Evolutionary conservation across 2,113 vertebrate species (phyloP), one percentile per base, ranked within the genome.

Genomic region (Isichthys henryi): DNA sequence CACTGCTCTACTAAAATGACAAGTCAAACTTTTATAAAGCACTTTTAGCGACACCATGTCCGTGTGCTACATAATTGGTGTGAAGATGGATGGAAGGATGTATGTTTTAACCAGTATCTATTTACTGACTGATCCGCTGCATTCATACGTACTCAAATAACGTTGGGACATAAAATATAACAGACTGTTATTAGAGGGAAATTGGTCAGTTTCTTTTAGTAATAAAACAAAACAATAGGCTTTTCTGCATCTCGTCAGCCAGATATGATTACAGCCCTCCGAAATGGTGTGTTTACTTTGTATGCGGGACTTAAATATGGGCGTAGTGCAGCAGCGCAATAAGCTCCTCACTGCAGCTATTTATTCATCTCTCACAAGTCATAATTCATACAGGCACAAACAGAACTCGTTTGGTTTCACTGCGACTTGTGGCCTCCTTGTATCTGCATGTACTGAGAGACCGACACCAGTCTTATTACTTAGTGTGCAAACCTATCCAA

Each of bases 341-440:
- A 52, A n/a, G 31, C 85, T 21, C n/a, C 85, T 87, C 50, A 3
- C 13, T 31, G n/a, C 31, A 5, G 27, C 35, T 87, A 48, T 86
- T 86, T 50, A 49, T 86, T 17, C 1, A 3, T 50, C 50, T 9
- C n/a, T 15, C 27, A 87, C 49, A 87, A 84, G 82, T 46, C 50
- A 87, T 87, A 87, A 87, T 87, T 87, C 50, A 87, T 52, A 27
- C 13, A 87, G 50, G 49, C n/a, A 87, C 53, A 53, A 87, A 87
- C 50, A 53, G 50, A 56, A 86, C 49, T 56, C 27, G 56, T 39
- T 56, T 15, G 7, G 85, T 21, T 48, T 39, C 27, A 39, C 27
- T 87, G 50, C 17, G 85, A 87, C 35, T 52, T 56, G 27, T 39
- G 48, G 85, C 27, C 48, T 35, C 85, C 49, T 52, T 48, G n/a